Conservation (phyloP, 1,140 invertebrate species). For the Heliothis subflexa region DNA sequence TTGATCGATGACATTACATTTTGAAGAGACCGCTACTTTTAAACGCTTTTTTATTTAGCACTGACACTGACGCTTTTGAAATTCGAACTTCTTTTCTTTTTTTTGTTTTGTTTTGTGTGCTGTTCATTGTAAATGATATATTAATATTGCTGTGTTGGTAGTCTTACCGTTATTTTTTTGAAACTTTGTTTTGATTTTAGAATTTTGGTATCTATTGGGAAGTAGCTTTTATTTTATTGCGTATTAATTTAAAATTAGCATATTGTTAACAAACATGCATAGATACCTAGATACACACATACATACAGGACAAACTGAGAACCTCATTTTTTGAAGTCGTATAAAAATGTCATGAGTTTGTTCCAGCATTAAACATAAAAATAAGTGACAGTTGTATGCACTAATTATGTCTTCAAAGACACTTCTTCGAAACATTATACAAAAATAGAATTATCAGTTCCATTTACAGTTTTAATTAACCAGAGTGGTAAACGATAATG, state of each 20-base stretch:
- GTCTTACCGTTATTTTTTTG: not conserved
- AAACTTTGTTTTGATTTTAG: not conserved
- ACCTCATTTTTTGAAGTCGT: too few relatives aligned
- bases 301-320: too few relatives aligned
- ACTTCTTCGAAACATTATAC: not conserved
- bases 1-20: conserved; percentile 34
- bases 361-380: too few relatives aligned
- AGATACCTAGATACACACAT: too few relatives aligned
- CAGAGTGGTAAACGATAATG: not conserved
- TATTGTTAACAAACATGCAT: too few relatives aligned
- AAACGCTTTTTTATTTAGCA: conserved; percentile 7
- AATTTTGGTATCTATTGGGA: not conserved
- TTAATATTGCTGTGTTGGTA: not conserved
- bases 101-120: not conserved
- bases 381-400: not conserved
- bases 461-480: conserved; percentile 23
- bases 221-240: too few relatives aligned
- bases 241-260: too few relatives aligned
- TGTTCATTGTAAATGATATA: conserved; percentile 2
- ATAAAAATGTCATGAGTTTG: too few relatives aligned
- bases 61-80: conserved; percentile 2
- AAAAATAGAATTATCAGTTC: conserved; percentile 15
- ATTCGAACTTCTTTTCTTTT: not conserved
- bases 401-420: not conserved
- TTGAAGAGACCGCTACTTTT: conserved; percentile 4